Evolutionary conservation across 2,113 vertebrate genomes (phyloP), one percentile per base, ranked within the genome.

Genomic region (Rhinoderma darwinii): DNA sequence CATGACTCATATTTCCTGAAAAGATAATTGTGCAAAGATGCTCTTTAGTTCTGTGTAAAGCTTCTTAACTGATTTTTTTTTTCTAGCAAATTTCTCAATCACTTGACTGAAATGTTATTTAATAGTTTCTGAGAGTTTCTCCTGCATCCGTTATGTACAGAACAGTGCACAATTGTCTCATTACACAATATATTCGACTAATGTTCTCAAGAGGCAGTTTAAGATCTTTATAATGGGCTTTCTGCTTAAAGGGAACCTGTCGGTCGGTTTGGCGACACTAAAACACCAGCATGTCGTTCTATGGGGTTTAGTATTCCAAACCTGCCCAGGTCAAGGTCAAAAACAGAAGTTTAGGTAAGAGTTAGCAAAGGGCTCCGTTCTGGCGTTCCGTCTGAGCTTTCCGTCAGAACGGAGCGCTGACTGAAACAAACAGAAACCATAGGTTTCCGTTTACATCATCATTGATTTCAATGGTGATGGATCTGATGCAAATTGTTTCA

Each of bases 1-100:
- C 39, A 20, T 82, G 79, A 82, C 79, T 82, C 78, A 63, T 2
- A 44, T 82, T 82, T 82, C 79, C 79, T 82, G 78, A 81, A 54
- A 14, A 59, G 56, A 81, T 41, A 32, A 7, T 59, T 78, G 18
- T 35, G 27, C 43, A 79, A 25, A 25, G 50, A 74, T 72, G 72
- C 72, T 74, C 39, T 74, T 41, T 70, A 37, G 30, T 25, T 61
- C 22, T 61, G 6, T 3, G 15, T 47, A 78, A 66, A 78, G 44
- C 47, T 22, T 37, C 44, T 78, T 54, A 54, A 35, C 75, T 35
- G 39, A 82, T 61, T 20, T 35, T 54, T 72, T 68, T 39, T 44
- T 20, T 66, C 7, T 43, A 41, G 25, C 14, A 43, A 10, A 2
- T 66, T 82, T 82, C 56, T 30, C 37, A 81, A 81, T 81, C 78